Evolutionary conservation across 2,797 vertebrate species (phyloP).

Genomic region (Tolypeutes matacus): DNA sequence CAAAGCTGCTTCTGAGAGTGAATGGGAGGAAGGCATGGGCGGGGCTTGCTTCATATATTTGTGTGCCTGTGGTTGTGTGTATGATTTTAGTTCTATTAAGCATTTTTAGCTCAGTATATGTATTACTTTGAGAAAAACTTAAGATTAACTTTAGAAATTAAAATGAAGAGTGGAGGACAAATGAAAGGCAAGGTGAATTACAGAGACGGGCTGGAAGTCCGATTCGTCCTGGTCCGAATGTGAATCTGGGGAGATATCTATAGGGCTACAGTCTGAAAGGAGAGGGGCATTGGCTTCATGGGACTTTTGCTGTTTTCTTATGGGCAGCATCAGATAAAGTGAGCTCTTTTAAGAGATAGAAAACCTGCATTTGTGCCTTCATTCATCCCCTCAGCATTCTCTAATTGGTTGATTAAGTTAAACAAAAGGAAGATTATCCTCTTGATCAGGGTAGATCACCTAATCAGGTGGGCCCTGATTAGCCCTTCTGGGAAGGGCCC

Average conservation of each 20-base stretch:
- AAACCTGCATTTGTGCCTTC: not conserved
- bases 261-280: not conserved
- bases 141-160: not conserved
- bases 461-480: not conserved
- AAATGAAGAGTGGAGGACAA: not conserved
- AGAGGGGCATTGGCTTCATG: rapidly evolving
- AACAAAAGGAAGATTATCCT: not conserved
- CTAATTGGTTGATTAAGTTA: not conserved
- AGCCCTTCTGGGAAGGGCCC: not conserved
- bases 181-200: not conserved
- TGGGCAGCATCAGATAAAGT: not conserved
- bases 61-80: rapidly evolving
- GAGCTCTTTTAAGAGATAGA: not conserved
- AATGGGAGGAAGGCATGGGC: not conserved
- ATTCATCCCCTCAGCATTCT: not conserved
- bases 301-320: not conserved
- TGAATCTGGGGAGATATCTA: not conserved
- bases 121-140: not conserved
- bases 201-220: not conserved
- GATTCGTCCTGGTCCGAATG: not conserved
- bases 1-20: not conserved
- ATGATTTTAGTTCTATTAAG: not conserved
- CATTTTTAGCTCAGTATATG: not conserved
- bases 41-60: too few species aligned
- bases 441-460: too few species aligned